Evolutionary conservation across 1,140 invertebrate genomes (phyloP).

Genomic region (Mya arenaria): DNA sequence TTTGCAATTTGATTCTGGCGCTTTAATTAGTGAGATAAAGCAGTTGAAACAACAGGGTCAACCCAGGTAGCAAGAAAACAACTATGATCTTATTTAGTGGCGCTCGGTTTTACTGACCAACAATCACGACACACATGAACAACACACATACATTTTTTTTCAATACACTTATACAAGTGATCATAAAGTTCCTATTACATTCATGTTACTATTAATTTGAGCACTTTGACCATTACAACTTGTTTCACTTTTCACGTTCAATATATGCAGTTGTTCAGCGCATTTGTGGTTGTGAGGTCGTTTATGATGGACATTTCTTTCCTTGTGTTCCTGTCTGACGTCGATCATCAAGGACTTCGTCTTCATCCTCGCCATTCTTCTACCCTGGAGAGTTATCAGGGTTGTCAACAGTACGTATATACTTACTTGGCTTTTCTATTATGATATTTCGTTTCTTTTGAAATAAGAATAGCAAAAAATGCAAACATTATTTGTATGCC

Average conservation of each 20-base stretch:
- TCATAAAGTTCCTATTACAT: not conserved
- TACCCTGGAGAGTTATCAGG: slow-evolving; percentile 77
- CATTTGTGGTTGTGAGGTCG: slow-evolving; percentile 72
- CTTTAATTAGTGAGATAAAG: too few species aligned
- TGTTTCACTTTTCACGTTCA: not conserved
- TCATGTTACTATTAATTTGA: not conserved
- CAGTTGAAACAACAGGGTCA: too few species aligned
- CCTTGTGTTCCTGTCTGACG: slow-evolving; percentile 66
- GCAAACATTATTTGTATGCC: too few species aligned
- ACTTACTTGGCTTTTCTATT: too few species aligned
- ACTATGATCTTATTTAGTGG: too few species aligned
- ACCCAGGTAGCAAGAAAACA: too few species aligned
- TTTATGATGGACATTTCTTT: slow-evolving; percentile 74
- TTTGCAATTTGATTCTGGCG: too few species aligned
- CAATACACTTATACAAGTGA: not conserved
- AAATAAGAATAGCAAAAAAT: too few species aligned
- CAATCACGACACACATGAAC: too few species aligned
- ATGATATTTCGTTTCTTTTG: too few species aligned
- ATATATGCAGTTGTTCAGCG: slow-evolving; percentile 72
- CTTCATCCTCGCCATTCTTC: slow-evolving; percentile 72
- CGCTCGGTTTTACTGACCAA: too few species aligned
- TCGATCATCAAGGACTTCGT: slow-evolving; percentile 76
- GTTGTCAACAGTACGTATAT: slow-evolving; percentile 77
- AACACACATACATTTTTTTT: too few species aligned
- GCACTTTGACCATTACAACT: not conserved